Evolutionary conservation across 2,797 vertebrate species (phyloP), one percentile per base, ranked within the genome.

Genomic region (Chelidonichthys spinosus): DNA sequence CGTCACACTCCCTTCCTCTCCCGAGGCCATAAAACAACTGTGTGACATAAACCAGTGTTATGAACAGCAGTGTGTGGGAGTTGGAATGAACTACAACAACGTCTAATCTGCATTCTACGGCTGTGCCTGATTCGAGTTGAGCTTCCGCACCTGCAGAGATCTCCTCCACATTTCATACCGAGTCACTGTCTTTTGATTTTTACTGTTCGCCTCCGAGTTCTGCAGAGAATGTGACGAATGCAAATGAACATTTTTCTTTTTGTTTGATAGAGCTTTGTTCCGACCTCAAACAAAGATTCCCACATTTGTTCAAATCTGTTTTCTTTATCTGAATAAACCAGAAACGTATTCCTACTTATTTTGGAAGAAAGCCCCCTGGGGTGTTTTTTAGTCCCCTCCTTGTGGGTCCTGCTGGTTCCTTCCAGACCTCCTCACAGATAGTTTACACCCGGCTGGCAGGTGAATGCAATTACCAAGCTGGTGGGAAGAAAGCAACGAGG

Each of bases 401-500:
- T 13, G 14, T 32, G 47, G 33, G 18, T 69, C 70, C 62, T 42
- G 39, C 37, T 65, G 68, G 54, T 79, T 85, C 36, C 49, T 49
- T 44, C 53, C 43, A 69, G 59, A 32, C 32, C 25, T 35, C 46
- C 76, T 79, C 69, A 69, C 62, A 37, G 64, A 40, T 49, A 15
- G 52, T 52, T 74, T 43, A 58, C 79, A 91, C 82, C 87, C 80
- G 74, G 72, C 13, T 69, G 79, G 62, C 77, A 85, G 53, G 63
- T 74, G 80, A 85, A 72, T 53, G 74, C 71, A 72, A 76, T 87
- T 81, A 79, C 55, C 37, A 11, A 40, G 67, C 70, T 59, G 15
- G 63, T 37, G 39, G 79, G 63, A 83, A 55, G 42, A 76, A 81
- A 63, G 39, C 53, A 75, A 42, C 68, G 39, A 63, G 42, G 15